Evolutionary conservation across 2,888 invertebrate genomes (phyloP).

Genomic region (Venustoraphidia nigricollis): DNA sequence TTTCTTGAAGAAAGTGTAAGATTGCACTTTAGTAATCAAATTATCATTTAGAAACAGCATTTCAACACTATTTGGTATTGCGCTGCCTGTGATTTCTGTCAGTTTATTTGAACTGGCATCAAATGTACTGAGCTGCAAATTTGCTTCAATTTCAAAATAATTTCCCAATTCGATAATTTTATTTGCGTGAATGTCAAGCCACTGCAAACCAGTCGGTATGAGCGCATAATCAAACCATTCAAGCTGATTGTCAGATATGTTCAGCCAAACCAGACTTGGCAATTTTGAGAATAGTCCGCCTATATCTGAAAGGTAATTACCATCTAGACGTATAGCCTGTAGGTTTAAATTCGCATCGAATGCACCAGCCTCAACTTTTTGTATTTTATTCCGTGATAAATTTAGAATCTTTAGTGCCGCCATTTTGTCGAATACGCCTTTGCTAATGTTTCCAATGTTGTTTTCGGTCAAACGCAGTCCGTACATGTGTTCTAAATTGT

Average conservation of each 20-base stretch:
- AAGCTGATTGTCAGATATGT: constrained; percentile 72
- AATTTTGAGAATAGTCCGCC: constrained; percentile 64
- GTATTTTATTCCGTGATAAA: constrained; percentile 68
- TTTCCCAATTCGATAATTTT: constrained; percentile 70
- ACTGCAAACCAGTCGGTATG: constrained; percentile 69
- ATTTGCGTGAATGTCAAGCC: constrained; percentile 75
- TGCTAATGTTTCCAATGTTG: constrained; percentile 62
- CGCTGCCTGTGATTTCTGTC: constrained; percentile 66
- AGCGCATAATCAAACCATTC: constrained; percentile 74
- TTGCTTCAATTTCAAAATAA: constrained; percentile 70
- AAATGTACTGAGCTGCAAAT: constrained; percentile 61
- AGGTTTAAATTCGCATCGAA: constrained; percentile 65
- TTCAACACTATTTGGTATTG: constrained; percentile 71
- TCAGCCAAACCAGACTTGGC: constrained; percentile 69
- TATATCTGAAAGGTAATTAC: constrained; percentile 66
- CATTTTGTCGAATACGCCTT: constrained; percentile 66
- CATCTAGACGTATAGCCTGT: constrained; percentile 67
- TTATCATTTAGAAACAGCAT: constrained; percentile 67
- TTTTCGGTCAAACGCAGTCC: constrained; percentile 74
- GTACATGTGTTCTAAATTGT: constrained; percentile 63
- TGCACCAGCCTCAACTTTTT: constrained; percentile 58
- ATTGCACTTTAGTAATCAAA: constrained; percentile 65
- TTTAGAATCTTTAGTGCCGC: constrained; percentile 66
- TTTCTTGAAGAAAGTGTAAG: constrained; percentile 76
- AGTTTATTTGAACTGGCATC: constrained; percentile 71